A percentile compares a stretch with the other conserved stretches of the same genome.
phyloP scores from a whole-genome alignment of 2,888 invertebrate genomes.

The Parnassius smintheus region DNA sequence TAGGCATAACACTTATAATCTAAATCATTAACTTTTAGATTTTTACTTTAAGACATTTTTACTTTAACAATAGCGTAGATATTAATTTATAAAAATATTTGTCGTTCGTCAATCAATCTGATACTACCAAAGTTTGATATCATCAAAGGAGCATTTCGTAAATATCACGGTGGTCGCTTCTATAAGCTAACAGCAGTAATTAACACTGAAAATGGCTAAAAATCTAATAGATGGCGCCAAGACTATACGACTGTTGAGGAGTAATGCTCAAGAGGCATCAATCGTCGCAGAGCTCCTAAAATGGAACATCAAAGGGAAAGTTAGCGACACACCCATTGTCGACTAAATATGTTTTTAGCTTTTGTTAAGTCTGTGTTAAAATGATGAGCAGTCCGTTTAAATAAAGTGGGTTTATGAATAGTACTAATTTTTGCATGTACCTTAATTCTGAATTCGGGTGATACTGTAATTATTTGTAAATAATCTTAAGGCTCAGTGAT shows the following conservation, averaged over 20 bases:
- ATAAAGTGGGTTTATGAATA: no score
- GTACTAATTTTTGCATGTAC: no score
- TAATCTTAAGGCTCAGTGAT: no score
- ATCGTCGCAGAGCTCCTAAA: conserved; percentile 21
- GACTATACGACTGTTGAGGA: conserved; percentile 1
- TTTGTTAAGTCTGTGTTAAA: neutral
- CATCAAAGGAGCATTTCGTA: neutral
- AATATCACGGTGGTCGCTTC: conserved; percentile 3
- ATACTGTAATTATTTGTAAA: no score
- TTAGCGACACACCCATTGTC: conserved; percentile 1
- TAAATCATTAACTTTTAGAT: no score
- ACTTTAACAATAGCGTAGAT: no score
- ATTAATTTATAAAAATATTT: neutral
- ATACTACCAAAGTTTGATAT: neutral
- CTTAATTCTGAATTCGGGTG: no score
- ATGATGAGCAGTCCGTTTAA: no score
- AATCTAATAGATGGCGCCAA: conserved; percentile 20
- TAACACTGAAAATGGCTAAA: neutral
- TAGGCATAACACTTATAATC: no score
- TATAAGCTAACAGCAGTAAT: conserved; percentile 4
- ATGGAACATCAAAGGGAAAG: conserved; percentile 20
- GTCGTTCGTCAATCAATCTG: neutral
- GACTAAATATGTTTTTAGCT: neutral
- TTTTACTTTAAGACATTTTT: no score
- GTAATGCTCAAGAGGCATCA: conserved; percentile 15